phyloP scores from a whole-genome alignment of 2,797 vertebrate genomes.

The Helostoma temminkii region DNA sequence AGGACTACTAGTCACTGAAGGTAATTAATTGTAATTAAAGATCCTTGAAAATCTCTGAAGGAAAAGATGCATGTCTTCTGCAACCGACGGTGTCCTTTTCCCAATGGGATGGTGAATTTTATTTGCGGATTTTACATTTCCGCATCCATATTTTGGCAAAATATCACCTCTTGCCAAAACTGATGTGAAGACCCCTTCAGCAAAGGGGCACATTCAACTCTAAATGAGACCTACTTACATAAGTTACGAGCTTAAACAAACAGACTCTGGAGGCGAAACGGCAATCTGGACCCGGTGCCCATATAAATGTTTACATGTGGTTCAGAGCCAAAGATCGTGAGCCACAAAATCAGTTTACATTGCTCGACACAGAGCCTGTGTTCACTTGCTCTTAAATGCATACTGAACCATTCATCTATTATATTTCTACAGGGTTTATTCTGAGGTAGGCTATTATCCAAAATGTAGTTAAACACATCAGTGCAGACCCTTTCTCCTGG shows the following conservation, averaged over 20 bases:
- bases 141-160: constrained; percentile 52
- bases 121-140: constrained; percentile 56
- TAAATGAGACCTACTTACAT: constrained; percentile 75
- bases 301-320: constrained; percentile 83
- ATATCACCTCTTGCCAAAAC: constrained; percentile 52
- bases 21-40: constrained; percentile 15
- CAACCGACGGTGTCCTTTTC: constrained; percentile 17
- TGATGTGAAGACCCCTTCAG: constrained; percentile 51
- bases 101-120: constrained; percentile 23
- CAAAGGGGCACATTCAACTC: constrained; percentile 57
- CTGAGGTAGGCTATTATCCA: constrained; percentile 32
- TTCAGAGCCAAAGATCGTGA: constrained; percentile 73
- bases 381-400: constrained; percentile 50
- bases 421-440: constrained; percentile 55
- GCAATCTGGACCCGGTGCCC: constrained; percentile 70
- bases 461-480: constrained; percentile 41
- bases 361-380: constrained; percentile 59
- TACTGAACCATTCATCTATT: constrained; percentile 63
- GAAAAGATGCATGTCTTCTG: background rate
- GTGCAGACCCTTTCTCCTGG: constrained; percentile 21
- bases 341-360: constrained; percentile 69
- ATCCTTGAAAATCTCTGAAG: constrained; percentile 3
- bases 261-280: constrained; percentile 62
- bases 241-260: constrained; percentile 79
- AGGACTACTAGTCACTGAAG: constrained; percentile 18